Evolutionary conservation across 2,888 invertebrate genomes (phyloP).

Genomic region (Xylota segnis): DNA sequence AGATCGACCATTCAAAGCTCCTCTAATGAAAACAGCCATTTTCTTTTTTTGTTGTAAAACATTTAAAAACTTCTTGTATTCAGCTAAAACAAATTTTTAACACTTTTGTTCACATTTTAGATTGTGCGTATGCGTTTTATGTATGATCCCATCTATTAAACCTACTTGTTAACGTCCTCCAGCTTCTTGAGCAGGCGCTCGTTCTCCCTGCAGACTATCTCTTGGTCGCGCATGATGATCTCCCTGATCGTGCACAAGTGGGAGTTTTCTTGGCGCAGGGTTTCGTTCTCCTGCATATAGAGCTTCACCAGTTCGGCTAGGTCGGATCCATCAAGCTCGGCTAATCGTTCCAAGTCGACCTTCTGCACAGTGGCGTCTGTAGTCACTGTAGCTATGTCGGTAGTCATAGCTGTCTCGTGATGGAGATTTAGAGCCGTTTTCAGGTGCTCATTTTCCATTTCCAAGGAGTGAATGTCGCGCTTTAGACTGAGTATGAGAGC

Average conservation of each 20-base stretch:
- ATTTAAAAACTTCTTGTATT: conserved; percentile 71
- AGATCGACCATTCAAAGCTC: conserved; percentile 40
- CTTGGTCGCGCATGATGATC: conserved; percentile 93
- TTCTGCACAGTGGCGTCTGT: conserved; percentile 84
- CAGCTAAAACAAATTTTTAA: conserved; percentile 46
- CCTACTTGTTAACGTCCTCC: conserved; percentile 95
- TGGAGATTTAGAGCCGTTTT: conserved; percentile 90
- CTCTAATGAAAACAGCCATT: conserved; percentile 52
- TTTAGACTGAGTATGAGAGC: conserved; percentile 95
- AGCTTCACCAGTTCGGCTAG: conserved; percentile 93
- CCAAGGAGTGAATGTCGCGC: conserved; percentile 92
- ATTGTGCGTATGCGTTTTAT: conserved; percentile 54
- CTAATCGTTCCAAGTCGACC: conserved; percentile 90
- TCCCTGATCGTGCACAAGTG: conserved; percentile 93
- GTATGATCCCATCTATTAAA: conserved; percentile 78
- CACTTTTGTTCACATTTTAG: conserved; percentile 40
- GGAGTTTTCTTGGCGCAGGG: conserved; percentile 92
- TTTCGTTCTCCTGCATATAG: conserved; percentile 93
- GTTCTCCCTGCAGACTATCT: conserved; percentile 95
- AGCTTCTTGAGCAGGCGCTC: conserved; percentile 94
- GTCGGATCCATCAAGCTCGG: conserved; percentile 91
- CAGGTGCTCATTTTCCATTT: conserved; percentile 95
- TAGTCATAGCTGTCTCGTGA: conserved; percentile 84
- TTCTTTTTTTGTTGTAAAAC: conserved; percentile 70
- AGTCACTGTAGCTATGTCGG: conserved; percentile 78